Conservation (phyloP, 2,888 invertebrate genomes). For the Orthosia gothica region DNA sequence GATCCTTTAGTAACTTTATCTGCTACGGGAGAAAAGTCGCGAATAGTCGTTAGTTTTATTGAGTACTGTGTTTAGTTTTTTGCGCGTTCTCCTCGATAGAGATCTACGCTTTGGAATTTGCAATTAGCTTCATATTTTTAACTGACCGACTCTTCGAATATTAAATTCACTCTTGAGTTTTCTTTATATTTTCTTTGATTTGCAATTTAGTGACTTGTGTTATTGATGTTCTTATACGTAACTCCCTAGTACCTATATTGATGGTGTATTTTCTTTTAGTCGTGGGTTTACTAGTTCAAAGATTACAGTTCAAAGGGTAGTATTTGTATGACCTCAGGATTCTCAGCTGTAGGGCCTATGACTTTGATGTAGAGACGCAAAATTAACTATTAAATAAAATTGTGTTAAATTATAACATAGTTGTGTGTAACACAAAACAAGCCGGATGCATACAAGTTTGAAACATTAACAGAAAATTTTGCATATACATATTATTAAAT, state of each 20-base stretch:
- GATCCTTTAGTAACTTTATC: background rate
- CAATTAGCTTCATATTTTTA: background rate
- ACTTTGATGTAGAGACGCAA: background rate
- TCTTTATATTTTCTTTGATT: background rate
- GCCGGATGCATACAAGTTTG: background rate
- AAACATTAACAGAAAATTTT: background rate
- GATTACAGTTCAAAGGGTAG: constrained; percentile 5
- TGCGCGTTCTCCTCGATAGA: background rate
- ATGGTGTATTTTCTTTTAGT: background rate
- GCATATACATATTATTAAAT: background rate
- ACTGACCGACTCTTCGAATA: background rate
- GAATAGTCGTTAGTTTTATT: background rate
- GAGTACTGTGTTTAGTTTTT: background rate
- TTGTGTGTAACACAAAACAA: background rate
- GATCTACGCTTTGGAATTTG: background rate
- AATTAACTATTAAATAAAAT: background rate
- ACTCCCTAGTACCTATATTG: background rate
- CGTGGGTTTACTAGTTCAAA: background rate
- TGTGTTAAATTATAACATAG: background rate
- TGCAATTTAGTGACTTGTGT: background rate
- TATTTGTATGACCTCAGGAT: constrained; percentile 12
- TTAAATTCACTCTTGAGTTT: background rate
- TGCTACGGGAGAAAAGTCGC: background rate
- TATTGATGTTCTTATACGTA: background rate
- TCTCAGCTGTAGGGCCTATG: too few relatives aligned